Evolutionary conservation across 2,888 invertebrate species (phyloP), one percentile per base, ranked within the genome.

Genomic region (Eurytoma californica): DNA sequence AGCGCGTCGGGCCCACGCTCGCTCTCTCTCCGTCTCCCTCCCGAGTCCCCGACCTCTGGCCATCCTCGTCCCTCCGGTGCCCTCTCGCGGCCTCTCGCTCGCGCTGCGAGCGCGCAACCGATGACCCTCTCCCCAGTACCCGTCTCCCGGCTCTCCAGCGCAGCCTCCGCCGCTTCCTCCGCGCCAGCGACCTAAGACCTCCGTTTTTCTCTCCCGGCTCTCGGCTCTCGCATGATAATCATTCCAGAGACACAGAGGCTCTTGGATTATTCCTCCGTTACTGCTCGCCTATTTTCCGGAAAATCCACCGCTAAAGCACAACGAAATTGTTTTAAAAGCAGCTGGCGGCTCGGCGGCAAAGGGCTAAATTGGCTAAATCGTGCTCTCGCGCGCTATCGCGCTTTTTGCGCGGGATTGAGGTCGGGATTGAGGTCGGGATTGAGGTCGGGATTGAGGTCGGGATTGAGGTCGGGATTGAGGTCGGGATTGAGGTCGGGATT

Each of bases 161-260:
- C 49, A 51, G 24, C 47, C n/a, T 47, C 5, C 51, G 24, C 24
- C 18, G 58, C 49, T 57, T 13, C 18, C 66, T 30, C 63, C 24
- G 55, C 61, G 68, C 63, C 72, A 75, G 61, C 80, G 80, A 80
- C 77, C 80, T 80, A 77, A 74, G 80, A 74, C 77, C 80, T 80
- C 80, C 70, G 66, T 65, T 77, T 80, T 69, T 80, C 77, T 73
- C 66, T 73, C 70, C 74, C 73, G 30, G 4, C 3, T 30, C 30
- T 30, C 30, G 5, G 30, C 30, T 61, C 77, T 77, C 77, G 75
- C 77, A 80, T 69, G 77, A 80, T 80, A 80, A 80, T 80, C 77
- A 80, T 80, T 80, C 80, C 72, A 80, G 77, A 77, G 80, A 80
- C 80, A 80, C 79, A 67, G 28, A 24, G 39, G 39, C 39, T 39